Percentiles rank a stretch among this genome's conserved stretches.
These are phyloP conservation scores for Pyrgus malvae DNA, from an alignment of 2,888 invertebrate species.

Conservation along the genomic window DNA sequence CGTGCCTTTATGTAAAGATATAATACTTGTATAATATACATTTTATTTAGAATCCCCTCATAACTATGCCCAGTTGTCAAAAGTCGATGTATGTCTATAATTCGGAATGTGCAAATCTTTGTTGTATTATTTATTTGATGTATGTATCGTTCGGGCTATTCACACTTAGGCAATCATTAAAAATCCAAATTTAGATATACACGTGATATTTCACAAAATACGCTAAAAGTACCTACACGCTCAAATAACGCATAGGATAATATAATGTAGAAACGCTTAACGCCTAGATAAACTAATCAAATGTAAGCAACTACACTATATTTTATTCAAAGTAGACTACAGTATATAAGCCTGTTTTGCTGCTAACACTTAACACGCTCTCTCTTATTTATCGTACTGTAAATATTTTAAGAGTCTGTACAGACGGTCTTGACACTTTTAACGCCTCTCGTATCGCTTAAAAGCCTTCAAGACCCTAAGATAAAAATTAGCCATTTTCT, in stretches of 20 bases:
- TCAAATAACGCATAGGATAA: conserved; percentile 46
- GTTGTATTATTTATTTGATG: conserved; percentile 4
- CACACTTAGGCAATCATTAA: conserved; percentile 5
- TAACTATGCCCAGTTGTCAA: conserved; percentile 7
- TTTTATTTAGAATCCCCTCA: no score
- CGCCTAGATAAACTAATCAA: neutral
- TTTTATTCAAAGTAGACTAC: conserved; percentile 14
- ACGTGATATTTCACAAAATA: conserved; percentile 30
- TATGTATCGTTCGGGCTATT: conserved; percentile 1
- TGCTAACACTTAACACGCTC: conserved; percentile 19
- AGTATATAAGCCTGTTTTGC: conserved; percentile 13
- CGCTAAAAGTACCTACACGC: conserved; percentile 48
- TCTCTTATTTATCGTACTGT: conserved; percentile 11
- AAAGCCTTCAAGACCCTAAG: conserved; percentile 1
- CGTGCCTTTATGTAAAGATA: no score
- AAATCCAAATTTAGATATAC: conserved; percentile 1
- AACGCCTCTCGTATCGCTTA: conserved; percentile 10
- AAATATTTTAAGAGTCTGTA: conserved; percentile 26
- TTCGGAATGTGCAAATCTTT: neutral
- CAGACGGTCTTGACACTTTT: conserved; percentile 13
- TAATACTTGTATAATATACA: no score
- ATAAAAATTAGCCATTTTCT: conserved; percentile 3
- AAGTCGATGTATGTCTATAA: neutral
- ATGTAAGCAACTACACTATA: neutral
- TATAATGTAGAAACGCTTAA: conserved; percentile 26